Conservation (phyloP, 2,888 invertebrate genomes). For the Nomada hirtipes region DNA sequence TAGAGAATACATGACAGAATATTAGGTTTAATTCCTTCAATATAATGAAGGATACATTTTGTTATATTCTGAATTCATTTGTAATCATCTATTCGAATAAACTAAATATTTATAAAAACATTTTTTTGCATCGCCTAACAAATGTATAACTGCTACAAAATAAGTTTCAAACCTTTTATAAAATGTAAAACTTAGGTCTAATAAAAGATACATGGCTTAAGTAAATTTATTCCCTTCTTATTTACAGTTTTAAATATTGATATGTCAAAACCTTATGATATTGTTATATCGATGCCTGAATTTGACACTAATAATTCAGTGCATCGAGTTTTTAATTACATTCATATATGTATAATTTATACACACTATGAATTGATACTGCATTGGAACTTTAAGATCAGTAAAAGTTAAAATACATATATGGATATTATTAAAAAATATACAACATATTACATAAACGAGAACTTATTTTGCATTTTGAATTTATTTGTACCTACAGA, state of each 20-base stretch:
- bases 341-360: background rate
- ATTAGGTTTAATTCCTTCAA: conserved; percentile 27
- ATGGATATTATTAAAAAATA: background rate
- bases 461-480: background rate
- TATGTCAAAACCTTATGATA: background rate
- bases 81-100: conserved; percentile 24
- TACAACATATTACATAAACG: background rate
- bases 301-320: too few relatives aligned
- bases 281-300: background rate
- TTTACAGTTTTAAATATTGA: background rate
- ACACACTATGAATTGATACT: background rate
- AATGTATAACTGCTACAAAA: too few relatives aligned
- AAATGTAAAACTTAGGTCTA: conserved; percentile 4
- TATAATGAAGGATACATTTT: conserved; percentile 12
- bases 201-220: background rate
- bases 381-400: background rate
- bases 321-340: conserved; percentile 1
- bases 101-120: conserved; percentile 23
- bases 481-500: background rate
- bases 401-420: background rate
- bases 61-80: conserved; percentile 33
- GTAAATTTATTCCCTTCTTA: background rate
- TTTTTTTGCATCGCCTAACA: background rate
- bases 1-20: conserved; percentile 50
- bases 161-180: background rate